A percentile compares a stretch with the other conserved stretches of the same genome.
Conservation (phyloP, 2,113 vertebrate genomes). For the Ceyx cyanopectus region DNA sequence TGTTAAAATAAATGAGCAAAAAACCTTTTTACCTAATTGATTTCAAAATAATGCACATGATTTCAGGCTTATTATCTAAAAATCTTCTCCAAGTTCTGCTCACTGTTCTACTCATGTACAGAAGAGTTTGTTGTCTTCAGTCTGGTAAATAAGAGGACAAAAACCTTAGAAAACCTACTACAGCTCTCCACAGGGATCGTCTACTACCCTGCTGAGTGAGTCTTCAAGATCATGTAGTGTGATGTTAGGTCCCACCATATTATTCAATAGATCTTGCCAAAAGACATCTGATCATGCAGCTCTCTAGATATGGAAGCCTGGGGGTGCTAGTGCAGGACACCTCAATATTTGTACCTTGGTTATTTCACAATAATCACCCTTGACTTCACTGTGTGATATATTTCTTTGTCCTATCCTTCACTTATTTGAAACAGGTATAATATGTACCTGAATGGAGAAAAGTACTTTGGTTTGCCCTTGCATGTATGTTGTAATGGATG, state of each 20-base stretch:
- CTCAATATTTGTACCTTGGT: background rate
- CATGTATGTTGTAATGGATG: background rate
- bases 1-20: background rate
- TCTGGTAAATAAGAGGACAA: background rate
- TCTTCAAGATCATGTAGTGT: background rate
- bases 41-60: background rate
- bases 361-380: background rate
- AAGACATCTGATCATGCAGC: background rate
- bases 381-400: background rate
- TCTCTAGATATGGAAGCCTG: background rate
- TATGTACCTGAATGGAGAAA: background rate
- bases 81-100: background rate
- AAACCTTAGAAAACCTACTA: background rate
- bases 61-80: background rate
- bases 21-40: background rate
- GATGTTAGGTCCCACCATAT: background rate
- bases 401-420: background rate
- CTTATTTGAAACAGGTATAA: background rate
- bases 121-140: background rate
- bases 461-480: background rate
- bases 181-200: background rate
- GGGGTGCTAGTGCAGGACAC: background rate
- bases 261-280: background rate
- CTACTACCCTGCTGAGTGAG: background rate
- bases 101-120: background rate